A percentile compares a stretch with the other conserved stretches of the same genome.
phyloP scores from a whole-genome alignment of 1,140 invertebrate genomes.

The Cylas formicarius region DNA sequence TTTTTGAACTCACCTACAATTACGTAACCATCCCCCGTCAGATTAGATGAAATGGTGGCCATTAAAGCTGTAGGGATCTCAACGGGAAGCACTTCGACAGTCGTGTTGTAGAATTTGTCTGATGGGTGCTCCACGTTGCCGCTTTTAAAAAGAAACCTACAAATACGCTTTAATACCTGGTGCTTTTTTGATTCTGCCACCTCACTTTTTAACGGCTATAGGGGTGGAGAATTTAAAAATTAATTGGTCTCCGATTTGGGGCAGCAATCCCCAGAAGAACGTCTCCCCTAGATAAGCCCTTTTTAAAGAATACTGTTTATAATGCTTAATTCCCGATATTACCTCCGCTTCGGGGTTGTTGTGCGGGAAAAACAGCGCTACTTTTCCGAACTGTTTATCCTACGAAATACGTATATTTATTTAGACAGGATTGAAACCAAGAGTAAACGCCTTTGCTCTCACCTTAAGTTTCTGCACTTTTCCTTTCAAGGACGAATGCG shows the following conservation, averaged over 20 bases:
- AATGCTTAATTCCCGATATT: conserved; percentile 71
- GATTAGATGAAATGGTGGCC: conserved; percentile 43
- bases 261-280: conserved; percentile 89
- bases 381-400: conserved; percentile 90
- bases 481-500: conserved; percentile 89
- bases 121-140: conserved; percentile 87
- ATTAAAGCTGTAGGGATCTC: conserved; percentile 25
- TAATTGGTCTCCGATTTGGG: conserved; percentile 74
- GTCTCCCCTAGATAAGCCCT: conserved; percentile 82
- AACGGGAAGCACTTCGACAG: conserved; percentile 71
- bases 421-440: neutral
- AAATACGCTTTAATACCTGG: conserved; percentile 31
- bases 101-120: conserved; percentile 86
- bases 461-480: conserved; percentile 96
- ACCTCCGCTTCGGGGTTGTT: conserved; percentile 72
- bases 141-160: conserved; percentile 79
- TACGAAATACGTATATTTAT: no score
- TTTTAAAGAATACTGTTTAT: conserved; percentile 73
- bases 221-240: conserved; percentile 76
- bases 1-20: conserved; percentile 58
- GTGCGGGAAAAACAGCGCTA: conserved; percentile 73
- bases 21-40: conserved; percentile 63
- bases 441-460: conserved; percentile 20
- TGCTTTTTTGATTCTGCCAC: neutral
- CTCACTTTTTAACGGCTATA: conserved; percentile 66